These are phyloP conservation scores for Hylaeus anthracinus DNA, from an alignment of 1,140 invertebrate genomes.

Conservation along the genomic window DNA sequence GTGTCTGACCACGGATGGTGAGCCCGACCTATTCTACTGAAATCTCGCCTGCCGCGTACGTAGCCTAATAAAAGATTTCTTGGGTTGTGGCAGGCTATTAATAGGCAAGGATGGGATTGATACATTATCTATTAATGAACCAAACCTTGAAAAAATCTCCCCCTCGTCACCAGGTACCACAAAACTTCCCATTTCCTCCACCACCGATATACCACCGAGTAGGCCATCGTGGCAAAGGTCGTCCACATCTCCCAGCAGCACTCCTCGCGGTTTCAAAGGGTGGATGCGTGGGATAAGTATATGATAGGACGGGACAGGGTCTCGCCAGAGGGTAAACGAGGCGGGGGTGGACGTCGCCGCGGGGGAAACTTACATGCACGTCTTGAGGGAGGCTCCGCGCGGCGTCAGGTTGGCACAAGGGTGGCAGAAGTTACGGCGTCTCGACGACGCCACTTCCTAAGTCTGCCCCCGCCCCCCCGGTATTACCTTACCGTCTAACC, in stretches of 20 bases:
- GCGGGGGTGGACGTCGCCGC: constrained; percentile 67
- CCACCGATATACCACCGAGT: neutral
- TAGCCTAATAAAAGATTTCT: neutral
- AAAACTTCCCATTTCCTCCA: neutral
- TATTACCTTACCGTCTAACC: constrained; percentile 62
- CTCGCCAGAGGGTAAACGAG: constrained; percentile 16
- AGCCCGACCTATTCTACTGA: neutral
- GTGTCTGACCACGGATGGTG: neutral
- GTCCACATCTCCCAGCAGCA: neutral
- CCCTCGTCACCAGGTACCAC: too few relatives aligned
- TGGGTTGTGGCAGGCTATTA: too few relatives aligned
- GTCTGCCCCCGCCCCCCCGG: constrained; percentile 60
- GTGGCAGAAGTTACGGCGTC: constrained; percentile 76
- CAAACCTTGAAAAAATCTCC: too few relatives aligned
- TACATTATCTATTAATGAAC: too few relatives aligned
- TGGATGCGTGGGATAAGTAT: constrained; percentile 49
- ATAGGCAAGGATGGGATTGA: too few relatives aligned
- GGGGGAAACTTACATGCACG: constrained; percentile 72
- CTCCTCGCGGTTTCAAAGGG: constrained; percentile 16
- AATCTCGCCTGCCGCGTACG: neutral
- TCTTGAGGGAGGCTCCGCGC: constrained; percentile 60
- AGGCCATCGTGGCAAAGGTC: neutral
- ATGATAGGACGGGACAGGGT: constrained; percentile 69
- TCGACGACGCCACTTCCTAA: constrained; percentile 74
- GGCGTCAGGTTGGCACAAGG: constrained; percentile 74